Evolutionary conservation across 2,888 invertebrate species (phyloP).

Genomic region (Drosophila kanekoi): DNA sequence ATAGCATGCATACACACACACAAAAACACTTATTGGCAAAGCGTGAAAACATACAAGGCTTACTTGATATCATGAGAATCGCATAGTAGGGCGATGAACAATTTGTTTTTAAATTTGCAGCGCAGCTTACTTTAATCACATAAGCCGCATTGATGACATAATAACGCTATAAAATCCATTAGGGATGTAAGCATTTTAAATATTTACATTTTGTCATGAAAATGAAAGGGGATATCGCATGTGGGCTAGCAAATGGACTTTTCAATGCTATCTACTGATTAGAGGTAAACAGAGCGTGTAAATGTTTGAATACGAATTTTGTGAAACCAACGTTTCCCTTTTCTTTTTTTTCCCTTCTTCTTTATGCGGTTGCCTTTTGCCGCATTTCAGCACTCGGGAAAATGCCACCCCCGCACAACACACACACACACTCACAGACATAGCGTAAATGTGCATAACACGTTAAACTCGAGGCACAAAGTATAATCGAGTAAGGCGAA

Average conservation of each 20-base stretch:
- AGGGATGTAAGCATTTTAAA: constrained; percentile 28
- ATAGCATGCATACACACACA: too few species aligned
- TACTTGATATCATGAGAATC: background rate
- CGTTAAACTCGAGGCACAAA: constrained; percentile 39
- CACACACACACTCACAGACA: constrained; percentile 18
- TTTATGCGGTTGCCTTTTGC: constrained; percentile 33
- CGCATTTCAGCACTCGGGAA: constrained; percentile 53
- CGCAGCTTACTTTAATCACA: constrained; percentile 16
- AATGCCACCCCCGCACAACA: constrained; percentile 38
- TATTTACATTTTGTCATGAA: constrained; percentile 40
- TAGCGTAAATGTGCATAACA: constrained; percentile 43
- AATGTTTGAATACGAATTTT: constrained; percentile 71
- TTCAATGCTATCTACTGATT: constrained; percentile 71
- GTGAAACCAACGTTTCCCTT: constrained; percentile 48
- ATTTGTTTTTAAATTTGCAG: background rate
- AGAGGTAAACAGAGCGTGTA: constrained; percentile 79
- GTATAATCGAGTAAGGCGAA: constrained; percentile 49
- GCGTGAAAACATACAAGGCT: background rate
- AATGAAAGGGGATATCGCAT: constrained; percentile 48
- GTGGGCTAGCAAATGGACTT: constrained; percentile 52
- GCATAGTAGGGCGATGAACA: background rate
- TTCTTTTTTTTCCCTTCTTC: constrained; percentile 5
- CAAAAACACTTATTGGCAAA: too few species aligned
- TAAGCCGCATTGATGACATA: constrained; percentile 56
- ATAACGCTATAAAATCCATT: constrained; percentile 48